phyloP scores from a whole-genome alignment of 1,140 invertebrate genomes.

The Eurosta solidaginis region DNA sequence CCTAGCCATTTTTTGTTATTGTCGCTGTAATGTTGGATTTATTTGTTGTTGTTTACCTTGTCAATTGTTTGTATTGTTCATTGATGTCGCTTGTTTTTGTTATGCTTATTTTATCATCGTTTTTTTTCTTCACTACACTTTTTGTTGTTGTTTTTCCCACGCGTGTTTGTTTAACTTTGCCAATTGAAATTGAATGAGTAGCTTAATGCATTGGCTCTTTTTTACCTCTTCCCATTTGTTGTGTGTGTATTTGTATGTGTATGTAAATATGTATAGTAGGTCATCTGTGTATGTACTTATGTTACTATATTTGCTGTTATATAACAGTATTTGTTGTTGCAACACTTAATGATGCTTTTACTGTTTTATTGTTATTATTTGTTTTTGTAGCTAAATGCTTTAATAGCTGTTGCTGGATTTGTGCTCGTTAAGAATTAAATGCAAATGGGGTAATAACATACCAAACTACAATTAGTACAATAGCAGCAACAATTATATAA shows the following conservation, averaged over 20 bases:
- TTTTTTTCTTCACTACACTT: neutral
- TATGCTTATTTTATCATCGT: neutral
- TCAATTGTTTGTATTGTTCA: neutral
- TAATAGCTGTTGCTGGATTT: constrained; percentile 2
- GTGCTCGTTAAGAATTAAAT: neutral
- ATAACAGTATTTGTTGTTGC: neutral
- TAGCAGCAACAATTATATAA: too few relatives aligned
- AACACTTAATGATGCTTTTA: neutral
- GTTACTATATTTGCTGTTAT: neutral
- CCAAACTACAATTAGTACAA: neutral
- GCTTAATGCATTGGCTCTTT: neutral
- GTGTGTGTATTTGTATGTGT: too few relatives aligned
- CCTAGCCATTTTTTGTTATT: neutral
- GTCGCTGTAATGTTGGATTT: too few relatives aligned
- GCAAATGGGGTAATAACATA: neutral
- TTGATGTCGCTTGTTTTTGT: neutral
- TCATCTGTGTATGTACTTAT: neutral
- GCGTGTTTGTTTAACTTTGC: neutral
- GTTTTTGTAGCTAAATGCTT: constrained; percentile 8
- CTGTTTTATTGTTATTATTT: neutral
- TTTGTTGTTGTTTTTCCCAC: neutral
- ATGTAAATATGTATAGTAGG: neutral
- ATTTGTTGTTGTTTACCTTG: neutral
- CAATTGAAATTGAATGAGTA: neutral
- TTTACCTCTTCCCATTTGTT: too few relatives aligned